Conservation (phyloP, 2,888 invertebrate species). For the Caenorhabditis auriculariae region DNA sequence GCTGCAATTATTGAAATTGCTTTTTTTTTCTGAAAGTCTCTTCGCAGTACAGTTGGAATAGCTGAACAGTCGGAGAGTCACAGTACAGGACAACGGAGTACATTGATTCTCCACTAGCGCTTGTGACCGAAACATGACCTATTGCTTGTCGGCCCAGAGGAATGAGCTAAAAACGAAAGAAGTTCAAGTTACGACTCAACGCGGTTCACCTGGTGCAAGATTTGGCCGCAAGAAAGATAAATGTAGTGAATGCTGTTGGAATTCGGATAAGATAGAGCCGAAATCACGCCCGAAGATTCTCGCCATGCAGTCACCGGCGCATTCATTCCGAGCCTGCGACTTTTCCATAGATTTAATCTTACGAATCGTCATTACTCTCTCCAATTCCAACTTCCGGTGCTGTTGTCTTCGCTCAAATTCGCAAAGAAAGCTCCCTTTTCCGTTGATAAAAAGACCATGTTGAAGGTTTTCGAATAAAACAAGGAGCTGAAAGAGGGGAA, state of each 20-base stretch:
- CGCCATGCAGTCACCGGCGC: constrained; percentile 12
- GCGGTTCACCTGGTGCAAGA: too few species aligned
- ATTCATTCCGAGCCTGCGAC: constrained; percentile 5
- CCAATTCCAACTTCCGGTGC: too few species aligned
- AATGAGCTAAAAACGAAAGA: constrained; percentile 3
- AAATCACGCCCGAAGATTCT: constrained; percentile 16
- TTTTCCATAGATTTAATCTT: constrained; percentile 8
- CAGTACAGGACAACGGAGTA: constrained; percentile 15
- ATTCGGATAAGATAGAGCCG: too few species aligned
- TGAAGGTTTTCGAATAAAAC: constrained; percentile 24
- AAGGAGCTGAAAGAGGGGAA: constrained; percentile 17
- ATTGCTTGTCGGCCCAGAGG: constrained; percentile 1
- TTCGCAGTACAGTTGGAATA: background rate
- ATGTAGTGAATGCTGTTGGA: too few species aligned
- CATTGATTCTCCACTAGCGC: constrained; percentile 14
- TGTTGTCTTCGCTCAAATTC: constrained; percentile 4
- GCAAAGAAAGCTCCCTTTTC: constrained; percentile 16
- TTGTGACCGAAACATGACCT: constrained; percentile 6
- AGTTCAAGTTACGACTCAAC: background rate
- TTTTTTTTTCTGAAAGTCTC: background rate
- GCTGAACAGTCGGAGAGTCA: constrained; percentile 4
- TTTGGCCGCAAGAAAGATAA: too few species aligned
- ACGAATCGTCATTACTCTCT: background rate
- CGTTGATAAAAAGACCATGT: constrained; percentile 27
- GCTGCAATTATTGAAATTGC: constrained; percentile 1